Base-by-base conservation (phyloP, 1,140 invertebrate genomes). In the Babylonia areolata region DNA sequence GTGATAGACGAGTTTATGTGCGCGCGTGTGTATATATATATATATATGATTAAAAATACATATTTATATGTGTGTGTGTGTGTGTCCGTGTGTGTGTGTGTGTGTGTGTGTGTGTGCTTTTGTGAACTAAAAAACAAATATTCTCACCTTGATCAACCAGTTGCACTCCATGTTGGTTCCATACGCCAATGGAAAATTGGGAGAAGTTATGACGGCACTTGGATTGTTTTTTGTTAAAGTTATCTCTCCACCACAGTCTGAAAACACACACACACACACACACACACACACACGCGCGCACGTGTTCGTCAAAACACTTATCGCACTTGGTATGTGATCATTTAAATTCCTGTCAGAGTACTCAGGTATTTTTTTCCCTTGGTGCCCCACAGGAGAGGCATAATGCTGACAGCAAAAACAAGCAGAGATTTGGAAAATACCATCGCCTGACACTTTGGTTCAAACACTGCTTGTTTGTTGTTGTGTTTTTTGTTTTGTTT, bases 121-220 rank as follows among this genome's bases (percentile, higher is more conserved):
- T n/a, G n/a, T n/a, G n/a, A n/a, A n/a, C n/a, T n/a, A n/a, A n/a
- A n/a, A n/a, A n/a, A n/a, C n/a, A 51, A 51, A 23, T 23, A 20
- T 2, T n/a, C 17, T 80, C 39, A 86, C 85, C 81, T 86, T 82
- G 31, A 86, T 83, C 2, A 86, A 39, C 85, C 85, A 86, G 58
- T 31, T 81, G 35, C 85, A 86, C 80, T 86, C 85, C 69, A 51
- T 73, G 79, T 75, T 54, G 23, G 33, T 28, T 39, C 54, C 80
- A 39, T 86, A 86, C 2, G 39, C 2, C 0, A 2, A 15, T 6
- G 85, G 85, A 71, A 40, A 82, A 40, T 77, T 58, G 15, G 85
- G 85, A 58, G 79, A 81, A 28, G 81, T 58, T 6, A 86, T 42
- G 2, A 51, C 58, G 3, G 42, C 69, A 23, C 42, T 2, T 39